Conservation (phyloP, 2,113 vertebrate genomes). For the Xenus cinereus region DNA sequence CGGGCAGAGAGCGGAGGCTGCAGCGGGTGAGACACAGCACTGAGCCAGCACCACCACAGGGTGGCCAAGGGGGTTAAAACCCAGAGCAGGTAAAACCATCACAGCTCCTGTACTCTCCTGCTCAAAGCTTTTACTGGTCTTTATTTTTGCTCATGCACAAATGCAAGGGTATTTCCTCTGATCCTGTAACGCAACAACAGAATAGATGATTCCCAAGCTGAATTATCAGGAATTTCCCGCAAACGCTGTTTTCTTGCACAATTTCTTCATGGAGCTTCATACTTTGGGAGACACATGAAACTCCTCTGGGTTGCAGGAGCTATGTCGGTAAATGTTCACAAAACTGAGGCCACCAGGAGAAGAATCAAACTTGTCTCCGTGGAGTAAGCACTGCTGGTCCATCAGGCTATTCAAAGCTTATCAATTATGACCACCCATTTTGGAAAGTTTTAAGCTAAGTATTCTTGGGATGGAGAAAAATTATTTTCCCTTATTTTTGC, state of each 20-base stretch:
- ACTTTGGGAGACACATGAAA: neutral
- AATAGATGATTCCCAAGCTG: neutral
- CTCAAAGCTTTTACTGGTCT: neutral
- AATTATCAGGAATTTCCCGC: neutral
- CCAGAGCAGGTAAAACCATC: neutral
- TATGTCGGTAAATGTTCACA: rapidly evolving
- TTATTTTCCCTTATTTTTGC: neutral
- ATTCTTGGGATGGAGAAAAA: neutral
- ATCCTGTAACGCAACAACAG: neutral
- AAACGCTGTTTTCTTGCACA: neutral
- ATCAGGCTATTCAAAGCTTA: rapidly evolving
- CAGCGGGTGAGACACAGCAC: neutral
- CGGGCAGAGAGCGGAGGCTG: neutral
- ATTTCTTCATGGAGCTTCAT: neutral
- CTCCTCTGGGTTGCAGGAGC: neutral
- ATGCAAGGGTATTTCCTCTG: neutral
- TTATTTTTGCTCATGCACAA: neutral
- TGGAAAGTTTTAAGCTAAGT: neutral
- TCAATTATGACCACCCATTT: rapidly evolving
- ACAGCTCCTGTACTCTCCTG: rapidly evolving
- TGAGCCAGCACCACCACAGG: neutral
- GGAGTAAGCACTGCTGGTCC: neutral
- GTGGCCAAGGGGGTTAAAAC: neutral
- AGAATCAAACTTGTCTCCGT: neutral
- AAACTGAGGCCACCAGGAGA: neutral